phyloP scores from a whole-genome alignment of 2,888 invertebrate species.

The Pachydiplax longipennis region DNA sequence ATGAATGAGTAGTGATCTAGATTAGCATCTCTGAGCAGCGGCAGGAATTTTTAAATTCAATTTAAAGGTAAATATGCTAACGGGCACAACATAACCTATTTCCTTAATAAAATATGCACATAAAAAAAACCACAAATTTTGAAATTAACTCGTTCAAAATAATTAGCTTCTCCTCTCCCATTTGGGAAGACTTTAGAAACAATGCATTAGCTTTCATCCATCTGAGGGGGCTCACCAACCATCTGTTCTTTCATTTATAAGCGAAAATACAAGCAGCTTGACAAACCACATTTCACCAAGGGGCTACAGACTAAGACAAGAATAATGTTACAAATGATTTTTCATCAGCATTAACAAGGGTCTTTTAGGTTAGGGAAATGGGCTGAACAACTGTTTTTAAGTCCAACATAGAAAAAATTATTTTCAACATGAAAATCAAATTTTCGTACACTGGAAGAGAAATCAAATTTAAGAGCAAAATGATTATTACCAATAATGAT shows the following conservation, averaged over 20 bases:
- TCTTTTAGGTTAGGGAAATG: background rate
- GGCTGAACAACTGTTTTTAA: background rate
- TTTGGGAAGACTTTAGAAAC: slow-evolving; percentile 36
- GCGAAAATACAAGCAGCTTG: slow-evolving; percentile 43
- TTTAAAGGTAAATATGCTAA: slow-evolving; percentile 21
- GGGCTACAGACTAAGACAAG: slow-evolving; percentile 43
- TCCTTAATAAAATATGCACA: slow-evolving; percentile 14
- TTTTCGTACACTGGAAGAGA: no score
- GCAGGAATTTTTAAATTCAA: background rate
- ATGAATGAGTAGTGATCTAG: slow-evolving; percentile 43
- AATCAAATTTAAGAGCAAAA: no score
- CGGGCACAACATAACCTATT: slow-evolving; percentile 26
- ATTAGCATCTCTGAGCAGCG: slow-evolving; percentile 41
- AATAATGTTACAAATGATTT: slow-evolving; percentile 41
- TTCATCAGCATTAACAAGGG: slow-evolving; percentile 28
- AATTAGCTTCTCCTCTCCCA: slow-evolving; percentile 36
- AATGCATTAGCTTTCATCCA: slow-evolving; percentile 28
- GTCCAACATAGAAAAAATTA: background rate
- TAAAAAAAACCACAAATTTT: slow-evolving; percentile 13
- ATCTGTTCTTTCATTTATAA: slow-evolving; percentile 30
- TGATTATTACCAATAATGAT: no score
- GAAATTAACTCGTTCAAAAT: background rate
- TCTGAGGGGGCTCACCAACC: slow-evolving; percentile 34
- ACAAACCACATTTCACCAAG: slow-evolving; percentile 42
- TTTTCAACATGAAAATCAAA: background rate